A percentile compares a stretch with the other conserved stretches of the same genome.
Conservation (phyloP, 2,888 invertebrate genomes). For the Antheraea yamamai region DNA sequence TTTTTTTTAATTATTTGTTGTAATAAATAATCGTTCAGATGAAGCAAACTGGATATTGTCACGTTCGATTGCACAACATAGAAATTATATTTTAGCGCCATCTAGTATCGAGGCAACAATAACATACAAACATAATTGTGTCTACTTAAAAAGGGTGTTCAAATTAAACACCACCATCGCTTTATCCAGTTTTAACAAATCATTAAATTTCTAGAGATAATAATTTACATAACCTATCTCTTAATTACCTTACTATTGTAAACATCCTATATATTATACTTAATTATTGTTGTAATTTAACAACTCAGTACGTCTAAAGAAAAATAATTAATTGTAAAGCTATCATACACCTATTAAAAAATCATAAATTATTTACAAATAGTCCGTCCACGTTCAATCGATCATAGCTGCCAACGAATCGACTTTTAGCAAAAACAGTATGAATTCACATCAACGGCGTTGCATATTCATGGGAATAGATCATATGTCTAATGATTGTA, state of each 20-base stretch:
- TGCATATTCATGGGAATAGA: constrained; percentile 25
- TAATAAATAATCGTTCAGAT: too few species aligned
- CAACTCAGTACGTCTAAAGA: not conserved
- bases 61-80: too few species aligned
- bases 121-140: too few species aligned
- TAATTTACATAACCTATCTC: not conserved
- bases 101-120: too few species aligned
- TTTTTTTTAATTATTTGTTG: too few species aligned
- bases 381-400: constrained; percentile 38
- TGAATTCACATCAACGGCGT: constrained; percentile 24
- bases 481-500: constrained; percentile 20
- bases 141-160: too few species aligned
- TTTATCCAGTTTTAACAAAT: too few species aligned
- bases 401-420: constrained; percentile 31
- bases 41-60: too few species aligned
- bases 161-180: too few species aligned
- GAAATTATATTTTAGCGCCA: too few species aligned
- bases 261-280: not conserved
- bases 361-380: constrained; percentile 32
- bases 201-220: too few species aligned
- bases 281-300: not conserved
- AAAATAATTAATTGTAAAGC: constrained; percentile 2
- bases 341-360: constrained; percentile 17
- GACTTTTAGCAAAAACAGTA: constrained; percentile 27
- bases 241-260: not conserved